Evolutionary conservation across 2,888 invertebrate species (phyloP), one percentile per base, ranked within the genome.

Genomic region (Yponomeuta evonymella): DNA sequence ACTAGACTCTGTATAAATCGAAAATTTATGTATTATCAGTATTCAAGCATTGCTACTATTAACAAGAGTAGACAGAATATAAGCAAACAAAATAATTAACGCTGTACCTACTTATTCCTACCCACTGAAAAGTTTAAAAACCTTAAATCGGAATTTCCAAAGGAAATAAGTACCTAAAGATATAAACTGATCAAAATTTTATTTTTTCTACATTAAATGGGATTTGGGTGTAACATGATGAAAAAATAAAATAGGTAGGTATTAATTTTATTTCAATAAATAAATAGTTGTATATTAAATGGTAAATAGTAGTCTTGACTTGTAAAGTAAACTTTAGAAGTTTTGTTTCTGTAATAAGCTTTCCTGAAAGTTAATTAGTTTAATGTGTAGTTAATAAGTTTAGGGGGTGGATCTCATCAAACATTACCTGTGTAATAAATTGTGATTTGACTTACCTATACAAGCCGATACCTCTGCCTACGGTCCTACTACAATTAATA

Each of bases 381-480:
- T 58, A 58, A 58, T 58, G 51, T 58, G 15, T 58, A 58, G 51
- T 58, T 58, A 58, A 58, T 58, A 58, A 58, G 15, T 58, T 58
- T 58, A 58, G 51, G 51, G 51, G 51, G 51, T 58, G 15, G 3
- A 58, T 58, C 51, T 58, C 51, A 58, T 58, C 51, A 58, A 58
- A 4, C 51, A 58, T 15, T 58, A 1, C 43, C 43, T 43, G 43
- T 43, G 15, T 15, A 15, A 58, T 58, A 58, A 15, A 58, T 43
- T 43, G 43, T 43, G 5, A 43, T 43, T 8, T 43, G 43, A 43
- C 8, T 43, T 43, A 43, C 43, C 43, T 8, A 43, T 8, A 5
- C 43, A 43, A 43, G 43, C 43, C 43, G 43, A 43, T 43, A 43
- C 43, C 43, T 43, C 43, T 43, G 5, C 8, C 1, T 43, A 1